Evolutionary conservation across 92 coral and sea anemone species (phyloP), one percentile per base, ranked within the genome.

Genomic region (Nematostella vectensis): DNA sequence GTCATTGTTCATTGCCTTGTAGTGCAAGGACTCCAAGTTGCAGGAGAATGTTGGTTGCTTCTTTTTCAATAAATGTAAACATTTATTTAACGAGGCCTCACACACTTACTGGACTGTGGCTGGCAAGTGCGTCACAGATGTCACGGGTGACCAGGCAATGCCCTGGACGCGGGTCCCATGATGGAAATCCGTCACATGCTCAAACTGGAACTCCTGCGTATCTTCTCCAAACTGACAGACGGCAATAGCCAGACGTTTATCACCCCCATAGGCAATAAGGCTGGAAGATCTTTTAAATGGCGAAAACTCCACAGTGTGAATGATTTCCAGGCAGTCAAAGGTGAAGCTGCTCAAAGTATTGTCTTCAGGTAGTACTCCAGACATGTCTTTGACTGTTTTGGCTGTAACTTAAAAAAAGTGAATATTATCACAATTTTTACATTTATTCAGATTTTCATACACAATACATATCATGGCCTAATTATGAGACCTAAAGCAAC

Each of bases 221-320:
- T 84, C 94, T 22, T 86, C 96, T 20, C 81, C 85, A 60, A 91
- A 91, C 11, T 58, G 64, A 53, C 98, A 86, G 36, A 80, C 65
- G 13, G 95, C 89, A 9, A 91, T 27, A 0, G 93, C 57, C 22
- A 91, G 77, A 31, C 93, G 69, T 54, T 78, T 75, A 3, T 73
- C 81, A 0, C 98, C 98, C 11, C 98, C 91, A 67, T 86, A 91
- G 22, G 96, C 93, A 58, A 91, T 79, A 19, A 86, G 65, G 43
- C 81, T 79, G 33, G 72, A 64, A 0, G 95, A 79, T 36, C 51
- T 71, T 12, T 55, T 81, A 75, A 74, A 86, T 23, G 98, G 98
- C 47, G 89, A 75, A 61, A 91, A 91, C 60, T 91, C 98, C 3
- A 91, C 98, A 15, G 82, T 75, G 62, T 71, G 76, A 24, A 93